Evolutionary conservation across 2,797 vertebrate species (phyloP).

Genomic region (Apogon talboti): DNA sequence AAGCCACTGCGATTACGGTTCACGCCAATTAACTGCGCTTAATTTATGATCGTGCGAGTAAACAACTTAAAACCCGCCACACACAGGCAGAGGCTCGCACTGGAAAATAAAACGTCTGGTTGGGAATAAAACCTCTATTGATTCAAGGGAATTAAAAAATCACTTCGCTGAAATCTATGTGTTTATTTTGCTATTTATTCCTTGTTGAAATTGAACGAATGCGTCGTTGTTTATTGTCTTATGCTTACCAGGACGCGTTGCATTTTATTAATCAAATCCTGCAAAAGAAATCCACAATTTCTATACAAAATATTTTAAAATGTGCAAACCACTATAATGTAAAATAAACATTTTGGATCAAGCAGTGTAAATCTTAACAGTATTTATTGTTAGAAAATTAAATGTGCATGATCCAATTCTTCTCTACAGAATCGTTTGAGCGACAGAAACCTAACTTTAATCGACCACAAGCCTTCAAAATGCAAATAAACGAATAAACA

Average conservation of each 20-base stretch:
- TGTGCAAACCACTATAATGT: not conserved
- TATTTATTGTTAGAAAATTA: no score
- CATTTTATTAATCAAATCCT: not conserved
- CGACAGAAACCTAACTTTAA: not conserved
- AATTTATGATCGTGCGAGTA: slow-evolving; percentile 54
- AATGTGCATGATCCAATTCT: not conserved
- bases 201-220: not conserved
- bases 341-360: not conserved
- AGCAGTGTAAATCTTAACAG: no score
- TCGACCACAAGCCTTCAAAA: not conserved
- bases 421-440: slow-evolving; percentile 7
- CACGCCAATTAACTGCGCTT: slow-evolving; percentile 38
- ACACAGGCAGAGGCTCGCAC: not conserved
- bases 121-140: slow-evolving; percentile 28
- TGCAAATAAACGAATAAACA: slow-evolving; percentile 50
- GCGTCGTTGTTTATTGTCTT: not conserved
- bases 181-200: slow-evolving; percentile 1
- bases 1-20: slow-evolving; percentile 41
- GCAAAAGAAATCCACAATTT: not conserved
- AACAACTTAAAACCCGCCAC: slow-evolving; percentile 44
- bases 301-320: not conserved
- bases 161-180: slow-evolving; percentile 8
- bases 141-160: slow-evolving; percentile 13
- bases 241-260: not conserved
- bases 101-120: slow-evolving; percentile 14